Base-by-base conservation (phyloP, 2,797 vertebrate genomes). In the Anabas testudineus region DNA sequence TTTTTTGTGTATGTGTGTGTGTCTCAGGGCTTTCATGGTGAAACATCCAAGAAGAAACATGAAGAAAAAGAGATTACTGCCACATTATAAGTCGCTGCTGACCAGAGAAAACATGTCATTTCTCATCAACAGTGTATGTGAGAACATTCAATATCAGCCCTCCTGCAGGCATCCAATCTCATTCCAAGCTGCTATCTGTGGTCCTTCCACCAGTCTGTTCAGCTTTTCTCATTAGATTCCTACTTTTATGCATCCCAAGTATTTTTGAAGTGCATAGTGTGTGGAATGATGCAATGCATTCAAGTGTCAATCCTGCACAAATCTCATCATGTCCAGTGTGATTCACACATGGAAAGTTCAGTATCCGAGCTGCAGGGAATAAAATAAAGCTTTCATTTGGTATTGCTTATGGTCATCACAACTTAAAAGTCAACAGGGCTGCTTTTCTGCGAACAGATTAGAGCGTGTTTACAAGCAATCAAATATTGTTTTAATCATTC, bases 351-450 rank as follows among this genome's bases (percentile, higher is more conserved):
- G 54, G 71, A 85, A 92, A 78, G 70, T 86, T 89, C 78, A 73
- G 90, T 92, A 85, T 86, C 92, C 83, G 87, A 88, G 91, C 90
- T 92, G 93, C 89, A 70, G 42, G 76, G 59, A 75, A 77, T 84
- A 84, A 82, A 81, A 69, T 43, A 21, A 5, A 24, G 43, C 63
- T 70, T 77, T 88, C 71, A 89, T 83, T 71, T 71, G 74, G 15
- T 52, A 46, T 57, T 51, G 57, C 60, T 34, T 22, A 18, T 57
- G 54, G 70, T 66, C 79, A 60, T 80, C 56, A 61, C 61, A 72
- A 76, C 70, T 71, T 67, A 61, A 61, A 66, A 74, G 79, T 76
- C 78, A 73, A 74, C 39, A 58, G 75, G 60, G 32, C 51, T 34
- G 45, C 49, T 46, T 78, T 60, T 81, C 74, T 56, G 52, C 53